phyloP scores from a whole-genome alignment of 2,888 invertebrate genomes.

The Eristalis intricaria region DNA sequence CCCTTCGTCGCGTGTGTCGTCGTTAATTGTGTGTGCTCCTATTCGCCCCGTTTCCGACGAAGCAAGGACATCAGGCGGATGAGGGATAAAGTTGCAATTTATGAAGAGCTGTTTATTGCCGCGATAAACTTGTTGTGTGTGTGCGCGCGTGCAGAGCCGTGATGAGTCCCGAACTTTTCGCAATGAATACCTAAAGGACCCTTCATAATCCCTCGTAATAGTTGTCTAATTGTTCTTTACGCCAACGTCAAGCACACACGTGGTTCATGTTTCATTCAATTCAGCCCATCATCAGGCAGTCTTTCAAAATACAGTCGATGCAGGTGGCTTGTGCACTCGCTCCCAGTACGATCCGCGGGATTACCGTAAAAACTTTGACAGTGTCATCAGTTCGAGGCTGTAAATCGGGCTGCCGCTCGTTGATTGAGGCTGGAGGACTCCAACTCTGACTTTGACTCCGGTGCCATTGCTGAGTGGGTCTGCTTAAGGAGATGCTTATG shows the following conservation, averaged over 20 bases:
- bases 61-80: constrained; percentile 34
- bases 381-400: not conserved
- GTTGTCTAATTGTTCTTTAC: constrained; percentile 26
- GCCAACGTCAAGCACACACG: constrained; percentile 6
- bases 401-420: not conserved
- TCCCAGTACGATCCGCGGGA: not conserved
- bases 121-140: constrained; percentile 49
- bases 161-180: constrained; percentile 30
- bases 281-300: not conserved
- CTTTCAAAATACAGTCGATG: not conserved
- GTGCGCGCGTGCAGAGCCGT: constrained; percentile 12
- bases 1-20: not conserved
- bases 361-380: not conserved
- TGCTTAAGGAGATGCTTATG: constrained; percentile 17
- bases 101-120: constrained; percentile 57
- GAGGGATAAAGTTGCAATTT: constrained; percentile 45
- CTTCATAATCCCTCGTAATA: constrained; percentile 41
- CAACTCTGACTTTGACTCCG: not conserved
- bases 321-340: too few species aligned
- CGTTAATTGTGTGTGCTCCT: not conserved
- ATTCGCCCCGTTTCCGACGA: not conserved
- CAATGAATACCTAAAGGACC: constrained; percentile 55
- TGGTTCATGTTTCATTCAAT: not conserved
- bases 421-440: not conserved
- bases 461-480: not conserved